Conservation (phyloP, 2,797 vertebrate genomes). For the Acanthornis magna region DNA sequence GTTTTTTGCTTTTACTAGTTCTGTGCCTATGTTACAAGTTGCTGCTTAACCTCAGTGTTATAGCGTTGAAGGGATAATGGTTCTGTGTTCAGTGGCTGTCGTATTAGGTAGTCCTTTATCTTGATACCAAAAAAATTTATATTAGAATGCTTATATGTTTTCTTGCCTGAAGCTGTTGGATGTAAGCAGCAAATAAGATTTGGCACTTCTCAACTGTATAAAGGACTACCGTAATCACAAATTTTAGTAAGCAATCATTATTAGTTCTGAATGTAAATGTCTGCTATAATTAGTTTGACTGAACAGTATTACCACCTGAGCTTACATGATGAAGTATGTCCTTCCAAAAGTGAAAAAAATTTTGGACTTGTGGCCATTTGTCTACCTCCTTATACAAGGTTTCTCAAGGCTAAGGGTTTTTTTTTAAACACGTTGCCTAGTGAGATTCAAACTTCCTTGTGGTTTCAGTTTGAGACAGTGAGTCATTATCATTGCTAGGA, state of each 20-base stretch:
- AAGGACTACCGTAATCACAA: neutral
- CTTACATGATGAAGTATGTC: neutral
- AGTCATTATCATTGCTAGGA: neutral
- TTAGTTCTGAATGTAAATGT: neutral
- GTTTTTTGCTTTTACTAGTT: neutral
- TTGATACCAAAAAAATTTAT: neutral
- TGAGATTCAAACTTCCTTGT: neutral
- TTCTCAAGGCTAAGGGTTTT: neutral
- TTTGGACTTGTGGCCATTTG: neutral
- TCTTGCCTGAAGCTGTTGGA: neutral
- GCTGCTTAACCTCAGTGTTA: neutral
- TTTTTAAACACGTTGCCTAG: neutral
- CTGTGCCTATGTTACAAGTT: neutral
- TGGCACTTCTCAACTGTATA: neutral
- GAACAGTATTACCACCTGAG: neutral
- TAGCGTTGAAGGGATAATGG: neutral
- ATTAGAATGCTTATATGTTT: neutral
- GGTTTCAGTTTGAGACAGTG: neutral
- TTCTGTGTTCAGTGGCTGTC: neutral
- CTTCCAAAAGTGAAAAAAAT: neutral
- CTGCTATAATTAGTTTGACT: neutral
- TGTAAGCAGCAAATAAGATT: neutral
- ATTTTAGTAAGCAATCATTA: neutral
- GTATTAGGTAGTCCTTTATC: neutral
- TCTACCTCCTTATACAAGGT: neutral